A percentile compares a stretch with the other conserved stretches of the same genome.
These are phyloP conservation scores for Liasis olivaceus DNA, from an alignment of 2,797 vertebrate genomes.

Conservation along the genomic window DNA sequence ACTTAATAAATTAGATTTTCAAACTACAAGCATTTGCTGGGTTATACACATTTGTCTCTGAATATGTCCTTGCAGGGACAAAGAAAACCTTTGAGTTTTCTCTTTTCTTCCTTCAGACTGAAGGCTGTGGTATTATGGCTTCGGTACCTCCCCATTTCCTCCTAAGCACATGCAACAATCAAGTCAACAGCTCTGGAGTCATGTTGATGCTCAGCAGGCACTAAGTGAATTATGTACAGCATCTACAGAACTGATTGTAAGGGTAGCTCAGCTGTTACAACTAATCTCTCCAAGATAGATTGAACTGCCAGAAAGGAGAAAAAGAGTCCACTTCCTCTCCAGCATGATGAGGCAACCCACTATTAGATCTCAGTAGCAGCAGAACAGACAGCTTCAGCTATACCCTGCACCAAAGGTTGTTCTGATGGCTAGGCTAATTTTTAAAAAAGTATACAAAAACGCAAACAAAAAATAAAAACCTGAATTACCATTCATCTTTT, in stretches of 20 bases:
- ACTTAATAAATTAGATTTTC: background rate
- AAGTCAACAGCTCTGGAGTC: constrained; percentile 10
- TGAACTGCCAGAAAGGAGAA: background rate
- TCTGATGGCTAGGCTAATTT: background rate
- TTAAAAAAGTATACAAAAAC: background rate
- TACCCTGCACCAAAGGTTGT: background rate
- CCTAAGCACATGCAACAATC: constrained; percentile 12
- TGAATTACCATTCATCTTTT: background rate
- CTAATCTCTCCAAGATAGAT: constrained; percentile 1
- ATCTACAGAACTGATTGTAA: constrained; percentile 12
- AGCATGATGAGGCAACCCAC: background rate
- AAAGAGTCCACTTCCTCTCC: background rate
- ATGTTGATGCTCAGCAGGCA: constrained; percentile 44
- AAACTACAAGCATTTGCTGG: background rate
- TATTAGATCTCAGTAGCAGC: background rate
- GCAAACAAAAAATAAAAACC: background rate
- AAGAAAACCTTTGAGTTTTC: background rate
- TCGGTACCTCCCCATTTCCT: background rate
- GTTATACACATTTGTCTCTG: constrained; percentile 5
- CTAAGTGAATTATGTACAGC: background rate
- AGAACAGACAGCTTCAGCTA: background rate
- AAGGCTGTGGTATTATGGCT: background rate
- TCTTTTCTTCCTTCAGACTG: constrained; percentile 34
- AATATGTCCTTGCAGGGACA: background rate
- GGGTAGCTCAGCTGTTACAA: constrained; percentile 22